Conservation (phyloP, 2,797 vertebrate genomes). For the Anniella stebbinsi region DNA sequence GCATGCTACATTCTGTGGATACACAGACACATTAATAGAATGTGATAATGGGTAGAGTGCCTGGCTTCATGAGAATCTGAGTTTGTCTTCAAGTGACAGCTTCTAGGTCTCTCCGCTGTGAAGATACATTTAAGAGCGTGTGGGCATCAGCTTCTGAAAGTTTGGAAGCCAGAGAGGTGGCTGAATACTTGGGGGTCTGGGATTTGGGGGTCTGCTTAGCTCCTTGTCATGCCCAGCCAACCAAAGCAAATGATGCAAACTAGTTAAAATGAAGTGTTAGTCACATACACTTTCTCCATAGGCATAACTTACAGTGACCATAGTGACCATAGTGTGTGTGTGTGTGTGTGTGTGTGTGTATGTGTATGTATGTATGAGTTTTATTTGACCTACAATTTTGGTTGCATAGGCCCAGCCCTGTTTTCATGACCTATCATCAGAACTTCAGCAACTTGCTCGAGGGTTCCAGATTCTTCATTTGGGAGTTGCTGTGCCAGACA, state of each 20-base stretch:
- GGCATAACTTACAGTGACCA: neutral
- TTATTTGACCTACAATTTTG: neutral
- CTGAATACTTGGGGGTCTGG: neutral
- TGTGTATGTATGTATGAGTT: no score
- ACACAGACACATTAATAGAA: neutral
- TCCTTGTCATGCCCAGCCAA: neutral
- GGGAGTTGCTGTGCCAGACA: neutral
- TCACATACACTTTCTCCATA: neutral
- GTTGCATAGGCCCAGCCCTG: neutral
- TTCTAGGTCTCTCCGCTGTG: neutral
- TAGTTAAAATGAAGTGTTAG: neutral
- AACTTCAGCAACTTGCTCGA: neutral
- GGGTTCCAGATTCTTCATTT: neutral
- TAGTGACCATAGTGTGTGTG: neutral
- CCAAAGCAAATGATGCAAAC: neutral
- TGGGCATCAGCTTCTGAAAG: neutral
- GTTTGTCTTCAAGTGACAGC: neutral
- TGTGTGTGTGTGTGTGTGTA: neutral
- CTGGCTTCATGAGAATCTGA: no score
- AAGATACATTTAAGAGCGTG: neutral
- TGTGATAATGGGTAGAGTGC: neutral
- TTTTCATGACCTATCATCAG: neutral
- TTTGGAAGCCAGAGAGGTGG: neutral
- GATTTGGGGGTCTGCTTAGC: neutral
- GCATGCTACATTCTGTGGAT: neutral